These are phyloP conservation scores for Ptychodera flava DNA, from an alignment of 35 echinoderm and acorn worm genomes.

Conservation along the genomic window DNA sequence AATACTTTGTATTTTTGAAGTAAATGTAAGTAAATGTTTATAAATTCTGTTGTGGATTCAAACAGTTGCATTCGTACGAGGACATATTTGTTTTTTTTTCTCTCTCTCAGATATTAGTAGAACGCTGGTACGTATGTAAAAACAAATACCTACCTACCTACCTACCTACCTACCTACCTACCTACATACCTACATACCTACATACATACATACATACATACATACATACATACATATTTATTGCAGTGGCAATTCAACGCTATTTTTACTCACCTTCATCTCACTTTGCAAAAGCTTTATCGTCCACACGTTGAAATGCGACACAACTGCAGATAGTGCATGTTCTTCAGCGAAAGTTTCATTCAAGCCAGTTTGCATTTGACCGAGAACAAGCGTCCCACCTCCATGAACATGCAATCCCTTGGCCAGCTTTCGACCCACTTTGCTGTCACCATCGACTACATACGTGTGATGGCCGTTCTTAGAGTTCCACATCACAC, in stretches of 20 bases:
- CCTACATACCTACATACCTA: neutral
- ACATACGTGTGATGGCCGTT: neutral
- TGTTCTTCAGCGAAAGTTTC: neutral
- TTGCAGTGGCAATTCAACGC: neutral
- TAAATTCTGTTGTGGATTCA: neutral
- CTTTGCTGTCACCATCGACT: neutral
- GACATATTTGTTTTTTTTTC: neutral
- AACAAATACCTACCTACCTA: neutral
- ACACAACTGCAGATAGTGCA: neutral
- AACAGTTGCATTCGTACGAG: neutral
- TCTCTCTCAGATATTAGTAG: neutral
- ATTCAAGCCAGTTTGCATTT: neutral
- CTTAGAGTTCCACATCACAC: neutral
- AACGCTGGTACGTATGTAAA: neutral
- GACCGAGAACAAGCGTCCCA: neutral
- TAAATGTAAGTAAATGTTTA: neutral
- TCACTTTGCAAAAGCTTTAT: neutral
- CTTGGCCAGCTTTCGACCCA: neutral
- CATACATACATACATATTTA: neutral
- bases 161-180: neutral
- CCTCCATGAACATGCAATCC: neutral
- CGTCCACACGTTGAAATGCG: neutral
- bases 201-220: slow-evolving; percentile 2
- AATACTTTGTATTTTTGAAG: neutral
- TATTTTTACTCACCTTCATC: neutral